These are phyloP conservation scores for Solea solea DNA, from an alignment of 2,113 vertebrate species.

Conservation along the genomic window DNA sequence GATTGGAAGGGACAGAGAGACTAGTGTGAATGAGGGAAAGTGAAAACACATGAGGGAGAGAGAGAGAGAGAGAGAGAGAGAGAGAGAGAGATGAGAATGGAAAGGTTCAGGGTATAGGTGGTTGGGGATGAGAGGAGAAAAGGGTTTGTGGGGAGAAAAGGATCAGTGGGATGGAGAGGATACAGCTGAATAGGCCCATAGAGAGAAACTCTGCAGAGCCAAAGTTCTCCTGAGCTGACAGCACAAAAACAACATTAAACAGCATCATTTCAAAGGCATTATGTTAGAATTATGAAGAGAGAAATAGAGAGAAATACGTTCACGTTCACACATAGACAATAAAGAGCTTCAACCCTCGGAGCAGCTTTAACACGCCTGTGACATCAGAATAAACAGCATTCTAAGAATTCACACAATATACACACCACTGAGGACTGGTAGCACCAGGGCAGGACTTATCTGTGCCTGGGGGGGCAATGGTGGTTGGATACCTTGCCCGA, in stretches of 20 bases:
- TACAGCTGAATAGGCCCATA: constrained; percentile 64
- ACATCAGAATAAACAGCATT: too few species aligned
- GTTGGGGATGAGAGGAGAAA: constrained; percentile 33
- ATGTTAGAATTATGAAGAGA: constrained; percentile 2
- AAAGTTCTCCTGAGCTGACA: constrained; percentile 51
- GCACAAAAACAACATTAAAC: constrained; percentile 35
- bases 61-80: constrained; percentile 81
- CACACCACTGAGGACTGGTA: too few species aligned
- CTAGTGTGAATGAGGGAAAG: constrained; percentile 74
- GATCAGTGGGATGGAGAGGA: constrained; percentile 59
- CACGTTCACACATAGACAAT: constrained; percentile 14
- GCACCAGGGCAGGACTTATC: too few species aligned
- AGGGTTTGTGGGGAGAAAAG: constrained; percentile 28
- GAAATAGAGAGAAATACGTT: background rate
- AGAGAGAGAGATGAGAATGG: constrained; percentile 67
- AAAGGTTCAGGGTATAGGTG: constrained; percentile 53
- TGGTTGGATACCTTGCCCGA: too few species aligned
- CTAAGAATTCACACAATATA: too few species aligned
- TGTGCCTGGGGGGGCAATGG: too few species aligned
- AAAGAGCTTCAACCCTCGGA: background rate
- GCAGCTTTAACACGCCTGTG: too few species aligned
- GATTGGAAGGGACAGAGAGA: constrained; percentile 83
- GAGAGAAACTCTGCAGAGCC: constrained; percentile 54
- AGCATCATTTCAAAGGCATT: constrained; percentile 21
- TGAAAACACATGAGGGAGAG: constrained; percentile 62